Conservation (phyloP, 2,888 invertebrate species). For the Cantharis rufa region DNA sequence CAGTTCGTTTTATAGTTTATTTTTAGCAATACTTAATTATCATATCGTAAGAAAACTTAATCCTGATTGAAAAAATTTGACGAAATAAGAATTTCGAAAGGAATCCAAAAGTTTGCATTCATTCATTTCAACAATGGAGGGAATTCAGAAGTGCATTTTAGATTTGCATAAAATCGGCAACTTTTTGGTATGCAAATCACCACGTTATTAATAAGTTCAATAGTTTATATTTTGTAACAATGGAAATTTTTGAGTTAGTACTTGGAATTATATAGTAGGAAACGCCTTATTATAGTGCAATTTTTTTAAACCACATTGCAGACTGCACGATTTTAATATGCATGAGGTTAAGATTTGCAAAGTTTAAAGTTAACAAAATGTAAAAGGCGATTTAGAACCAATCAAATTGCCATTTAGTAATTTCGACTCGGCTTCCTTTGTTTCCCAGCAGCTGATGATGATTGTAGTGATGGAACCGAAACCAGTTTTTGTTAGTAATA, state of each 20-base stretch:
- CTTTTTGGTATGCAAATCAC: background rate
- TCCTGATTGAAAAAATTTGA: no score
- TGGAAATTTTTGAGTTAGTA: background rate
- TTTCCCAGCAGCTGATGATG: background rate
- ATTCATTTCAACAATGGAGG: background rate
- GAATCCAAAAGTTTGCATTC: background rate
- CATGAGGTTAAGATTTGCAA: background rate
- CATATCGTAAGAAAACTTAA: no score
- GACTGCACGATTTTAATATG: background rate
- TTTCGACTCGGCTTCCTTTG: background rate
- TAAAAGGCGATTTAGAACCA: background rate
- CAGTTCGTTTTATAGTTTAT: background rate
- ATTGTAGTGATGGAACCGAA: no score
- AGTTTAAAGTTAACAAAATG: background rate
- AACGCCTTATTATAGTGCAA: background rate
- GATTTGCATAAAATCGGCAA: background rate
- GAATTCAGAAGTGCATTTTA: background rate
- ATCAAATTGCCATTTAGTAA: background rate
- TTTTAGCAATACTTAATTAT: background rate
- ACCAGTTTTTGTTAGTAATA: background rate
- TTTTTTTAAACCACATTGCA: background rate
- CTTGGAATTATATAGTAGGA: background rate
- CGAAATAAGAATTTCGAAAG: no score
- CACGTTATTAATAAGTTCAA: background rate
- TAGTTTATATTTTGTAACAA: background rate